Evolutionary conservation across 2,113 vertebrate genomes (phyloP).

Genomic region (Malurus melanocephalus): DNA sequence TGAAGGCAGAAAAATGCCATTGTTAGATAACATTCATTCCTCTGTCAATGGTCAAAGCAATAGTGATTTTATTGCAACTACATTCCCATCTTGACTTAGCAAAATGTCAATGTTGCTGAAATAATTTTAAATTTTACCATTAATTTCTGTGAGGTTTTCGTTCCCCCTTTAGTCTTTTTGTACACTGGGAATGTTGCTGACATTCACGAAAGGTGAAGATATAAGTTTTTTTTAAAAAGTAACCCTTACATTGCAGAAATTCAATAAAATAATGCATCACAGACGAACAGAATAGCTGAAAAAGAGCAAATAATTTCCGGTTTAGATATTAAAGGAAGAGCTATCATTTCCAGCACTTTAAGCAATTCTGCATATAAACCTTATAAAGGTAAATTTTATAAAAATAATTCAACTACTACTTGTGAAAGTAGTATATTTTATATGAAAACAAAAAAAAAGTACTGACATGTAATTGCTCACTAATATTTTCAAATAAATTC

Average conservation of each 20-base stretch:
- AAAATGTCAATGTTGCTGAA: background rate
- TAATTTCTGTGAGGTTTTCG: background rate
- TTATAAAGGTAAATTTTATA: background rate
- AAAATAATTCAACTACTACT: background rate
- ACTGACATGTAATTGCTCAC: background rate
- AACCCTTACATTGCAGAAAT: background rate
- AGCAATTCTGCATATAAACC: background rate
- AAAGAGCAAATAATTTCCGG: conserved; percentile 51
- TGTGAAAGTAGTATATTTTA: background rate
- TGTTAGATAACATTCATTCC: background rate
- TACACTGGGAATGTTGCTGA: conserved; percentile 1
- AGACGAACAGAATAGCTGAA: conserved; percentile 19
- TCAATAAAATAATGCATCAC: conserved; percentile 32
- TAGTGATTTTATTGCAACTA: conserved; percentile 13
- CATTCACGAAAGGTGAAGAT: background rate
- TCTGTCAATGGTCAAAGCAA: background rate
- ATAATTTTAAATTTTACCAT: background rate
- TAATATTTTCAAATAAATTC: conserved; percentile 10
- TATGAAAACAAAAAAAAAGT: background rate
- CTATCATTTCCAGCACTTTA: background rate
- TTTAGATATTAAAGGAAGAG: conserved; percentile 23
- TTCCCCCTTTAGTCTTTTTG: background rate
- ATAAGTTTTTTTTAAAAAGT: background rate
- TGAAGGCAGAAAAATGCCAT: background rate
- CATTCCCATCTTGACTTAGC: background rate